Evolutionary conservation across 2,113 vertebrate species (phyloP).

Genomic region (Barbus barbus): DNA sequence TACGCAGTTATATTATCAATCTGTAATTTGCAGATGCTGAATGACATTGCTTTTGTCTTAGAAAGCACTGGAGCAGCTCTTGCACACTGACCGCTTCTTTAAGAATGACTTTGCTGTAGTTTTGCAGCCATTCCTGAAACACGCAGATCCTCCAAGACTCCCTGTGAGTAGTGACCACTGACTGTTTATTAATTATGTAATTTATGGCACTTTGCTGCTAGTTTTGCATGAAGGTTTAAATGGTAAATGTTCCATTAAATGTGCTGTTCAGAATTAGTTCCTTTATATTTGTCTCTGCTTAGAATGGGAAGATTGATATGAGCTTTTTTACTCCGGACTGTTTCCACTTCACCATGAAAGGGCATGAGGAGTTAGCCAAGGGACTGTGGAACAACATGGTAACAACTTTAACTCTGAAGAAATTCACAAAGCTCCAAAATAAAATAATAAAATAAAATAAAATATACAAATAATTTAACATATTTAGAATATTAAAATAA

Average conservation of each 20-base stretch:
- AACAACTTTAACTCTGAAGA: background rate
- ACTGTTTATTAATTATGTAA: background rate
- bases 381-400: constrained; percentile 86
- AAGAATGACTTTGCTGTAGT: constrained; percentile 76
- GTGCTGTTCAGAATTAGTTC: background rate
- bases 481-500: too few species aligned
- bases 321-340: constrained; percentile 81
- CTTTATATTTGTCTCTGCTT: constrained; percentile 25
- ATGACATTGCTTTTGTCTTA: constrained; percentile 51
- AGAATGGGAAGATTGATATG: constrained; percentile 78
- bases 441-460: background rate
- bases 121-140: constrained; percentile 78
- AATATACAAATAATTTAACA: background rate
- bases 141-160: constrained; percentile 72
- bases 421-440: background rate
- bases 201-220: background rate
- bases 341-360: constrained; percentile 82
- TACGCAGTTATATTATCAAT: background rate
- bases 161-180: constrained; percentile 62
- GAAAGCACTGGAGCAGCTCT: constrained; percentile 73
- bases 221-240: background rate
- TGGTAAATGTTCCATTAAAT: background rate
- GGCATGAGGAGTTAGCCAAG: constrained; percentile 80
- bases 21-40: background rate
- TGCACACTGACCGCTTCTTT: constrained; percentile 74